Percentiles rank a stretch among this genome's conserved stretches.
Evolutionary conservation across 2,113 vertebrate species (phyloP).

Genomic region (Hippolais icterina): DNA sequence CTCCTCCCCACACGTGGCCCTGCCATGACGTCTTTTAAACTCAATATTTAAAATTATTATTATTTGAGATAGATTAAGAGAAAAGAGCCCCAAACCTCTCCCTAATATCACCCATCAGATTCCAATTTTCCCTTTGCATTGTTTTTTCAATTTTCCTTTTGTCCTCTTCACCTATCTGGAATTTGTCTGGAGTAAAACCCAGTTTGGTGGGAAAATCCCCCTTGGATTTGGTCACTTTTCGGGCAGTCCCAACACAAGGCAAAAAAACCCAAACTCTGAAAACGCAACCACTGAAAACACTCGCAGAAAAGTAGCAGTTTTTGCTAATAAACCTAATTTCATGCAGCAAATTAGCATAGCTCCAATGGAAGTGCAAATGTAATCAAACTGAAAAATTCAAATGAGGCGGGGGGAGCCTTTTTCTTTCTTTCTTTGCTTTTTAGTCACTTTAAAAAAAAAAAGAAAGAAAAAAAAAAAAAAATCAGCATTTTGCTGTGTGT

Average conservation of each 20-base stretch:
- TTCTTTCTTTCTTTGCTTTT: constrained; percentile 57
- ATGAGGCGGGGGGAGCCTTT: constrained; percentile 50
- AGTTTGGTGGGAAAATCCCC: background rate
- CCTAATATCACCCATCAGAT: accelerated
- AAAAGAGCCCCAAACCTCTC: accelerated
- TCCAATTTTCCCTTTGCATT: accelerated
- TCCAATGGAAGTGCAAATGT: constrained; percentile 75
- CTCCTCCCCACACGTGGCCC: background rate
- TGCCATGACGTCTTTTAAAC: accelerated
- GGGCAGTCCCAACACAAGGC: background rate
- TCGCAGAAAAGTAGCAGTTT: background rate
- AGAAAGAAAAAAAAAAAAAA: background rate
- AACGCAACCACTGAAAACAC: background rate
- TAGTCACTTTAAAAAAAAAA: constrained; percentile 20
- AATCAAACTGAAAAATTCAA: constrained; percentile 70
- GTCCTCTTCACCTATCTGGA: background rate
- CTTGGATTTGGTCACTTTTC: background rate
- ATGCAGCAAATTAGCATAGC: constrained; percentile 74
- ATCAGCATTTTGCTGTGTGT: constrained; percentile 80
- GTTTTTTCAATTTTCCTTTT: background rate
- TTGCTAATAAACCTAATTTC: constrained; percentile 71
- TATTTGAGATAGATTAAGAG: accelerated
- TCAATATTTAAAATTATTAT: background rate
- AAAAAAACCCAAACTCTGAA: background rate
- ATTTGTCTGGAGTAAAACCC: background rate